A percentile compares a stretch with the other conserved stretches of the same genome.
Evolutionary conservation across 2,888 invertebrate genomes (phyloP).

Genomic region (Clepsis dumicolana): DNA sequence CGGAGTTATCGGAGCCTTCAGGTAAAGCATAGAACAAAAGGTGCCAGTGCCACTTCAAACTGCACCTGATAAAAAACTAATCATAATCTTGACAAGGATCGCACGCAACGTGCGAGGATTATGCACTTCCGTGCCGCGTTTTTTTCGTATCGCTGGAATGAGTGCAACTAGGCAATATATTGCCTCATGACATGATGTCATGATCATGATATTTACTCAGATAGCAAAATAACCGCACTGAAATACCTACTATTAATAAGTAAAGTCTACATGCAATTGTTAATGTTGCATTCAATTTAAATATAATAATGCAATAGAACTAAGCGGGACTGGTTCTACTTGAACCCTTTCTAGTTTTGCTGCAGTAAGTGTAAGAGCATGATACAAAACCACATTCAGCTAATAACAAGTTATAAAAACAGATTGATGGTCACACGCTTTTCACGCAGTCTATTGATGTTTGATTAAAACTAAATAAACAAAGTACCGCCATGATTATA

Average conservation of each 20-base stretch:
- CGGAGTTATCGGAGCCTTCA: slow-evolving; percentile 63
- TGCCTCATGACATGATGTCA: slow-evolving; percentile 8
- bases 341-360: slow-evolving; percentile 8
- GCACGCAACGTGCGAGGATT: slow-evolving; percentile 34
- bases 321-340: slow-evolving; percentile 18
- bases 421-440: slow-evolving; percentile 61
- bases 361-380: slow-evolving; percentile 20
- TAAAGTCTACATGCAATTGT: background rate
- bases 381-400: slow-evolving; percentile 24
- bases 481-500: slow-evolving; percentile 84
- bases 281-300: background rate
- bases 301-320: background rate
- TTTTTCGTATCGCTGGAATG: slow-evolving; percentile 11
- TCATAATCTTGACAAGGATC: slow-evolving; percentile 14
- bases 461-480: slow-evolving; percentile 83
- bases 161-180: slow-evolving; percentile 1
- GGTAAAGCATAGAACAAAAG: slow-evolving; percentile 62
- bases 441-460: slow-evolving; percentile 69
- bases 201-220: background rate
- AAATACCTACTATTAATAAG: background rate
- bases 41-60: slow-evolving; percentile 3
- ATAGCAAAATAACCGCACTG: background rate
- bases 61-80: slow-evolving; percentile 37
- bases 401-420: slow-evolving; percentile 36
- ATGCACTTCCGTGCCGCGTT: slow-evolving; percentile 36